Evolutionary conservation across 2,888 invertebrate genomes (phyloP).

Genomic region (Brachyptera risi): DNA sequence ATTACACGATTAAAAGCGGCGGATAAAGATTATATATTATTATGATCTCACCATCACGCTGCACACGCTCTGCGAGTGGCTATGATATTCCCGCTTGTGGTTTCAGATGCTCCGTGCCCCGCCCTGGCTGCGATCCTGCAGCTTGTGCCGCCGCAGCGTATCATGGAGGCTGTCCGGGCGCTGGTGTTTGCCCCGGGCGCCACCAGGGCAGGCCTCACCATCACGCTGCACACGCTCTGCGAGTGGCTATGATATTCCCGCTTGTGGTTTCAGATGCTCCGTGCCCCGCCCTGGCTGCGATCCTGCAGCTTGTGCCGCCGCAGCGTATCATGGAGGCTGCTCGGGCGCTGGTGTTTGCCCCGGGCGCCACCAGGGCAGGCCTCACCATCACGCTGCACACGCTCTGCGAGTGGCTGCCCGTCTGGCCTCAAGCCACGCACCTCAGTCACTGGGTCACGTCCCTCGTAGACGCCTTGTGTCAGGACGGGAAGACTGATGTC

Average conservation of each 20-base stretch:
- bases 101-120: conserved; percentile 46
- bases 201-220: conserved; percentile 49
- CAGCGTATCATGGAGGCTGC: conserved; percentile 45
- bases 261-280: conserved; percentile 40
- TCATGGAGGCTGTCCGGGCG: conserved; percentile 47
- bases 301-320: conserved; percentile 52
- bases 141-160: conserved; percentile 46
- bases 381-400: conserved; percentile 59
- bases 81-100: no score
- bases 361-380: conserved; percentile 46
- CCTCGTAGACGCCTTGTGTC: conserved; percentile 56
- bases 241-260: conserved; percentile 61
- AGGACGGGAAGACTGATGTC: conserved; percentile 36
- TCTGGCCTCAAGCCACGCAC: conserved; percentile 58
- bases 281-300: conserved; percentile 56
- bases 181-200: conserved; percentile 46
- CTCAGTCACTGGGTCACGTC: conserved; percentile 63
- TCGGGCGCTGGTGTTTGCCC: conserved; percentile 46
- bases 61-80: no score
- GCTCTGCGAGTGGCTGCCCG: conserved; percentile 64
- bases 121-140: conserved; percentile 58
- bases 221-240: conserved; percentile 61
- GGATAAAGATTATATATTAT: no score
- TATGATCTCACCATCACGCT: no score
- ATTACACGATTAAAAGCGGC: no score